Conservation (phyloP, 2,888 invertebrate genomes). For the Idaea straminata region DNA sequence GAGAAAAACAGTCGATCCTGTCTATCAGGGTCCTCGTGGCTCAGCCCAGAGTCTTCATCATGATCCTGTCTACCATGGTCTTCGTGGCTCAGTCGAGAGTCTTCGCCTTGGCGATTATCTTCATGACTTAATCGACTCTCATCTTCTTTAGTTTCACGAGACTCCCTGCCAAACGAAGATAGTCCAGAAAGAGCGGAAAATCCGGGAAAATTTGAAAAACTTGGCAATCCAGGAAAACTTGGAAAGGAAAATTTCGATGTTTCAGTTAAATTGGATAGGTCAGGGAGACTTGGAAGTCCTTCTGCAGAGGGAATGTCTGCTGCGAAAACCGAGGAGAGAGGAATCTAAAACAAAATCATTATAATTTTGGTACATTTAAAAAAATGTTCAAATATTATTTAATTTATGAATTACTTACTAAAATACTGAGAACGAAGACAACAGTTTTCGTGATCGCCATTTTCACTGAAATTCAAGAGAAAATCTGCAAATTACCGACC, state of each 20-base stretch:
- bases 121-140: neutral
- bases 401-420: constrained; percentile 29
- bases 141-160: neutral
- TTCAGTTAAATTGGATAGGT: constrained; percentile 9
- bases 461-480: constrained; percentile 10
- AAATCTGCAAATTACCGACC: constrained; percentile 12
- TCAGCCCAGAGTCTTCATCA: constrained; percentile 5
- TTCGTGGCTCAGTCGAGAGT: constrained; percentile 9
- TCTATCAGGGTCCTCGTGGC: constrained; percentile 15
- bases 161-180: neutral
- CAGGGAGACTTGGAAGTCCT: neutral
- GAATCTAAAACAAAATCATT: constrained; percentile 5
- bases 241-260: neutral
- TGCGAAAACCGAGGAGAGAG: constrained; percentile 10
- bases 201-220: constrained; percentile 3
- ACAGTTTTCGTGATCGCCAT: constrained; percentile 20
- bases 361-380: neutral
- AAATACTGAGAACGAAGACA: constrained; percentile 28
- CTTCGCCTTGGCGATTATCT: neutral
- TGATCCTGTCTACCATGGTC: constrained; percentile 18
- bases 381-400: neutral
- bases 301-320: constrained; percentile 10
- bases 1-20: constrained; percentile 23
- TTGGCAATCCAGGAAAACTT: constrained; percentile 6
- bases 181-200: constrained; percentile 1